Percentiles rank a stretch among this genome's conserved stretches.
Conservation (phyloP, 2,113 vertebrate genomes). For the Callaeas wilsoni region DNA sequence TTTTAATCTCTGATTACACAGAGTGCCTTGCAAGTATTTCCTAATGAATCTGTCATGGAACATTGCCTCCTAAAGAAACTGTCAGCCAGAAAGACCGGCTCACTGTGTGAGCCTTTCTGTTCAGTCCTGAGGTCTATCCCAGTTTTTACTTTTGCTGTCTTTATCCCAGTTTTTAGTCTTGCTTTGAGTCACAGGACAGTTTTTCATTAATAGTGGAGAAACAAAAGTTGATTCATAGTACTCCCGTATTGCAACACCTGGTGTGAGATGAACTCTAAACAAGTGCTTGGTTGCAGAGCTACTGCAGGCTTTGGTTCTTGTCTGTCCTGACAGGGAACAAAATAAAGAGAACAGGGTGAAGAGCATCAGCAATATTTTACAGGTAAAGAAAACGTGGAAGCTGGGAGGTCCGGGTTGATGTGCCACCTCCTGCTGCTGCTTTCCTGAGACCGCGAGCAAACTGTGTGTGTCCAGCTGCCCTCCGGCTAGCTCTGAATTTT, state of each 20-base stretch:
- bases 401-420: not conserved
- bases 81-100: not conserved
- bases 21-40: not conserved
- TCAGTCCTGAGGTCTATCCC: not conserved
- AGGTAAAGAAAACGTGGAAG: not conserved
- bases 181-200: not conserved
- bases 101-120: not conserved
- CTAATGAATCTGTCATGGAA: not conserved
- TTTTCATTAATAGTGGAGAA: not conserved
- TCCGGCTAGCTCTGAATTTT: not conserved
- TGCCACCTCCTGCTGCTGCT: not conserved
- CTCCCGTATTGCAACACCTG: rapidly evolving
- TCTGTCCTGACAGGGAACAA: not conserved
- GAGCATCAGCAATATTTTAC: not conserved
- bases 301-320: not conserved
- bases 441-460: not conserved
- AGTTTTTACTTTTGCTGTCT: not conserved
- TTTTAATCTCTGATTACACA: not conserved
- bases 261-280: not conserved
- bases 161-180: not conserved
- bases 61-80: not conserved
- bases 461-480: not conserved
- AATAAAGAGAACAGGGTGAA: not conserved
- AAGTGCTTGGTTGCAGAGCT: not conserved
- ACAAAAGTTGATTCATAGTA: not conserved